These are phyloP conservation scores for Troides aeacus DNA, from an alignment of 2,888 invertebrate genomes.

Conservation along the genomic window DNA sequence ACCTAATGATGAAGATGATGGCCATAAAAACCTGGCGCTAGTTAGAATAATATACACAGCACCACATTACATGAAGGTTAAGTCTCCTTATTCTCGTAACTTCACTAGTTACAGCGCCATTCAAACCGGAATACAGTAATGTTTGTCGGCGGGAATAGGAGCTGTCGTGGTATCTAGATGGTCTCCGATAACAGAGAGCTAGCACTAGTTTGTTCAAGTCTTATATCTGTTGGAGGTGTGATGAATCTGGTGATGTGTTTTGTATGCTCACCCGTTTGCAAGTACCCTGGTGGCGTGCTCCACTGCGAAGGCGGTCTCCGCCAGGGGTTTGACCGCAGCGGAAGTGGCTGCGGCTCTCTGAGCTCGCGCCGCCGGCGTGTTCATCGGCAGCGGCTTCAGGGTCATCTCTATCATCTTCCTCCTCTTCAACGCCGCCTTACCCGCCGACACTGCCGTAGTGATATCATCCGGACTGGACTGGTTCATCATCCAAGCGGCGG, in stretches of 20 bases:
- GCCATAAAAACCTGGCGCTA: no score
- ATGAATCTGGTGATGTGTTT: neutral
- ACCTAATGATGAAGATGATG: no score
- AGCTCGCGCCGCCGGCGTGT: slow-evolving; percentile 84
- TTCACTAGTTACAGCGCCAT: no score
- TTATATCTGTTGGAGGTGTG: no score
- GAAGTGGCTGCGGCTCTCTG: slow-evolving; percentile 85
- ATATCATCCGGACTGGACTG: slow-evolving; percentile 59
- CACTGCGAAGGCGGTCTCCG: slow-evolving; percentile 83
- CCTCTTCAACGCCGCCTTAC: slow-evolving; percentile 78
- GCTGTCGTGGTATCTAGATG: no score
- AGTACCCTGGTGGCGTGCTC: slow-evolving; percentile 84
- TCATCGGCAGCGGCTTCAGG: slow-evolving; percentile 64
- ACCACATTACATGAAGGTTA: no score
- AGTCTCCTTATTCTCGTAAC: no score
- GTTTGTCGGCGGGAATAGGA: no score
- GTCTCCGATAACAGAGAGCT: no score
- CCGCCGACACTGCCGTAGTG: slow-evolving; percentile 75
- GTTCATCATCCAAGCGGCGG: slow-evolving; percentile 47
- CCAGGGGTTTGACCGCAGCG: slow-evolving; percentile 80
- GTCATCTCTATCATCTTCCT: slow-evolving; percentile 78
- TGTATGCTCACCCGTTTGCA: slow-evolving; percentile 67
- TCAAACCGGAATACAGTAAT: no score
- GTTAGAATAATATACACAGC: no score
- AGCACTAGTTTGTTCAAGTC: no score